Conservation (phyloP, 2,888 invertebrate species). For the Phanerotoma sp. region DNA sequence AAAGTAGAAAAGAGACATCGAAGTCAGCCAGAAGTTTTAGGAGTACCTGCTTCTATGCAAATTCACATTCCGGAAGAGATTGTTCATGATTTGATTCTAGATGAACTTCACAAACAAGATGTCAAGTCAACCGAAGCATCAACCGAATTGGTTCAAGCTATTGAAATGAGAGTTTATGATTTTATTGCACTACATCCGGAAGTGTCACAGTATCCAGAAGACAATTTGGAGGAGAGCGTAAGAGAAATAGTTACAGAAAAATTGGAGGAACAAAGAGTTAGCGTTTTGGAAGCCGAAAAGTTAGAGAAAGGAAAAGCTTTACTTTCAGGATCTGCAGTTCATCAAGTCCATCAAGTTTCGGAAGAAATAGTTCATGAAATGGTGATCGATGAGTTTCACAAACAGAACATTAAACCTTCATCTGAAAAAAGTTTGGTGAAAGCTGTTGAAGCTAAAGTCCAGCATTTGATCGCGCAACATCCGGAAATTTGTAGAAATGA, state of each 20-base stretch:
- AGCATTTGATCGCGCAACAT: conserved; percentile 4
- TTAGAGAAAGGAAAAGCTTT: too few species aligned
- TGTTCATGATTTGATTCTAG: conserved; percentile 15
- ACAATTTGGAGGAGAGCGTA: conserved; percentile 5
- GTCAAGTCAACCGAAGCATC: not conserved
- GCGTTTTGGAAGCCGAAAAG: not conserved
- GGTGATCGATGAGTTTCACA: conserved; percentile 4
- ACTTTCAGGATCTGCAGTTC: too few species aligned
- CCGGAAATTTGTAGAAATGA: not conserved
- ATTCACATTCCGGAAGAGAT: conserved; percentile 23
- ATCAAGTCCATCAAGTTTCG: conserved; percentile 4
- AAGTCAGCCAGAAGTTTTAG: conserved; percentile 27
- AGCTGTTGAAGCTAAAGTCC: conserved; percentile 3
- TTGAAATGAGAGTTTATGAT: conserved; percentile 3
- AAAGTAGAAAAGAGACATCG: not conserved
- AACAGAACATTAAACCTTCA: conserved; percentile 13
- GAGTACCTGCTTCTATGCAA: conserved; percentile 1
- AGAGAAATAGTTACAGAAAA: conserved; percentile 31
- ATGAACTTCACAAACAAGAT: conserved; percentile 12
- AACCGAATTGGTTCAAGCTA: not conserved
- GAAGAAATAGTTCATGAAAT: conserved; percentile 29
- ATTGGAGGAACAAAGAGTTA: conserved; percentile 52
- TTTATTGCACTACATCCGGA: conserved; percentile 8
- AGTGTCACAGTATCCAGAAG: not conserved
- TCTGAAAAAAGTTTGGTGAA: conserved; percentile 1